Evolutionary conservation across 2,797 vertebrate genomes (phyloP), one percentile per base, ranked within the genome.

Genomic region (Xenopus petersii): DNA sequence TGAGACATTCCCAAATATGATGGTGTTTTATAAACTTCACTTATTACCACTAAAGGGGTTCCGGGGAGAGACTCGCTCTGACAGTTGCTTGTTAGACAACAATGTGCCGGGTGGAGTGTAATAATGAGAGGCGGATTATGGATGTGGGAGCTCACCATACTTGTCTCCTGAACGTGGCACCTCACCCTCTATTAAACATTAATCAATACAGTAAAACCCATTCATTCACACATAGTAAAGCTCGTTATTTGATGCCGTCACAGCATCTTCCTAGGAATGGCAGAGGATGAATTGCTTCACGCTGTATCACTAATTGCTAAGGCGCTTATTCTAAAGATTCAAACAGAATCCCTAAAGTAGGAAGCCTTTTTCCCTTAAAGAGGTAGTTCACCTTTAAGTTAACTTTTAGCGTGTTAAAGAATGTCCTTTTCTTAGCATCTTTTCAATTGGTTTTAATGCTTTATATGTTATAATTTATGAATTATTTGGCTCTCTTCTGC

Each of bases 161-260:
- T 65, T 51, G 5, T 51, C 47, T 24, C 12, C 47, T 67, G 17
- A 54, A 51, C 24, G 26, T 33, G 17, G 48, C 21, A 54, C 12
- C 42, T 67, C 64, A 67, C 46, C 64, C 64, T 51, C 47, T 21
- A 67, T 67, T 67, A 67, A 67, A 51, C n/a, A 67, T 67, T 26
- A 67, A 67, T 67, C 48, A 51, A 47, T 54, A 13, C 11, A 65
- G 64, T 65, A 47, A 48, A 65, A 65, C 2, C 16, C 64, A 48
- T 65, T 67, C 46, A 54, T 67, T 67, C 48, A 16, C 12, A 21
- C 10, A 54, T 47, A 12, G 17, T 24, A 15, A n/a, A 10, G 7
- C 46, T 67, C 46, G 15, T 67, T 66, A 66, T 51, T 3, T 49
- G 47, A 21, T 51, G 15, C 3, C 4, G 21, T 67, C 47, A 67